phyloP scores from a whole-genome alignment of 1,140 invertebrate genomes.

The Tyrophagus putrescentiae region DNA sequence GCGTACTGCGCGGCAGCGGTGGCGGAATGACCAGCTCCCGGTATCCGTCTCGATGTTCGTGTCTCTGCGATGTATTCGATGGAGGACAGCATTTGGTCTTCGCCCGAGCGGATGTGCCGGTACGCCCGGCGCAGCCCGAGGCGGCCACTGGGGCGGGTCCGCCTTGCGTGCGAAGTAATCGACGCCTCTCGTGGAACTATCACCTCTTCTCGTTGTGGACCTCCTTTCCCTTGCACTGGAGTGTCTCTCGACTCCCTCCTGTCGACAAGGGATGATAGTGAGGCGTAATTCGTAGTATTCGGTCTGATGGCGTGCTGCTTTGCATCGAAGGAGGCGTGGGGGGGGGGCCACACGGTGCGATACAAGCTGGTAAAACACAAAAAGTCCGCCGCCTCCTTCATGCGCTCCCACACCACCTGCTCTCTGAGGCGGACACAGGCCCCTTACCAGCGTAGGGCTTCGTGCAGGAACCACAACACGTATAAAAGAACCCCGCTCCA shows the following conservation, averaged over 20 bases:
- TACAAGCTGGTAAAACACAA: too few species aligned
- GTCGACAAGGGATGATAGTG: too few species aligned
- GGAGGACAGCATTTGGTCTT: conserved; percentile 61
- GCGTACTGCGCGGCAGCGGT: conserved; percentile 42
- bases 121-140: conserved; percentile 92
- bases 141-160: conserved; percentile 81
- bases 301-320: too few species aligned
- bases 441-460: too few species aligned
- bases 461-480: too few species aligned
- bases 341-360: too few species aligned
- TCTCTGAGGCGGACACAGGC: too few species aligned
- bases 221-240: too few species aligned
- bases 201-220: too few species aligned
- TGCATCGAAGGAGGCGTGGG: too few species aligned
- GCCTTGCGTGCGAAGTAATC: conserved; percentile 35
- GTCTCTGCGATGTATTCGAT: conserved; percentile 74
- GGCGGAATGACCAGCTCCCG: conserved; percentile 72
- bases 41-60: conserved; percentile 90
- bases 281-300: too few species aligned
- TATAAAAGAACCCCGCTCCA: conserved; percentile 50
- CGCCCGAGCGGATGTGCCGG: conserved; percentile 61
- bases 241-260: too few species aligned
- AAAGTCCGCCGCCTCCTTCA: not conserved
- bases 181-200: not conserved
- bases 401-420: not conserved